A percentile compares a stretch with the other conserved stretches of the same genome.
Conservation (phyloP, 2,888 invertebrate species). For the Metalampra italica region DNA sequence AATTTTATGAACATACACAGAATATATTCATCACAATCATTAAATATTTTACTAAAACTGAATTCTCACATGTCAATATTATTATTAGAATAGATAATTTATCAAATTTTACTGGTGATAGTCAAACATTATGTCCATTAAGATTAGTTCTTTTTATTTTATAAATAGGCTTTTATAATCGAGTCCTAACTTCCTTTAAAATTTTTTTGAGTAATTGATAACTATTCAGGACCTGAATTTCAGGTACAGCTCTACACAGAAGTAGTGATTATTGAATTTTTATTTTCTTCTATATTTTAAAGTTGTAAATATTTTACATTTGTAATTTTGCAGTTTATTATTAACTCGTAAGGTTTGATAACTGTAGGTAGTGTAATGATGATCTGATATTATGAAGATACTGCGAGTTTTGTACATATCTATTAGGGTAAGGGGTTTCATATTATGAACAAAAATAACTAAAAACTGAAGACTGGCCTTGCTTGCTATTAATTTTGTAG, state of each 20-base stretch:
- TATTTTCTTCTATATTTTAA: constrained; percentile 27
- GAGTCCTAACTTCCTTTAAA: background rate
- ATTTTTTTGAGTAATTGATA: constrained; percentile 1
- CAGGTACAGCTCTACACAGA: background rate
- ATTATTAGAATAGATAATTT: constrained; percentile 18
- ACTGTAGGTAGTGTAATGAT: constrained; percentile 44
- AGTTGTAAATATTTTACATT: constrained; percentile 76
- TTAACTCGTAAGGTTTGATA: constrained; percentile 67
- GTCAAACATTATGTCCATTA: constrained; percentile 18
- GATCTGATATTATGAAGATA: constrained; percentile 65
- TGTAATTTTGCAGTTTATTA: constrained; percentile 67
- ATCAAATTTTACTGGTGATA: constrained; percentile 22
- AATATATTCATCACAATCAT: constrained; percentile 26
- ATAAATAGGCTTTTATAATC: constrained; percentile 5
- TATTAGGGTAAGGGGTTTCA: constrained; percentile 66
- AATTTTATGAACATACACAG: constrained; percentile 11
- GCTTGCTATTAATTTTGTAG: constrained; percentile 21
- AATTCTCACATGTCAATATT: constrained; percentile 14
- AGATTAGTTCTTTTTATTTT: constrained; percentile 5
- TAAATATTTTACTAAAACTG: constrained; percentile 22
- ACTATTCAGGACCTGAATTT: too few species aligned
- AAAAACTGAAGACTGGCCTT: constrained; percentile 16
- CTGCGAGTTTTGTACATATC: constrained; percentile 76
- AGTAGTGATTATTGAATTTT: background rate
- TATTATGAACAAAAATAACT: constrained; percentile 22